phyloP scores from a whole-genome alignment of 2,113 vertebrate species.

The Aegypius monachus region DNA sequence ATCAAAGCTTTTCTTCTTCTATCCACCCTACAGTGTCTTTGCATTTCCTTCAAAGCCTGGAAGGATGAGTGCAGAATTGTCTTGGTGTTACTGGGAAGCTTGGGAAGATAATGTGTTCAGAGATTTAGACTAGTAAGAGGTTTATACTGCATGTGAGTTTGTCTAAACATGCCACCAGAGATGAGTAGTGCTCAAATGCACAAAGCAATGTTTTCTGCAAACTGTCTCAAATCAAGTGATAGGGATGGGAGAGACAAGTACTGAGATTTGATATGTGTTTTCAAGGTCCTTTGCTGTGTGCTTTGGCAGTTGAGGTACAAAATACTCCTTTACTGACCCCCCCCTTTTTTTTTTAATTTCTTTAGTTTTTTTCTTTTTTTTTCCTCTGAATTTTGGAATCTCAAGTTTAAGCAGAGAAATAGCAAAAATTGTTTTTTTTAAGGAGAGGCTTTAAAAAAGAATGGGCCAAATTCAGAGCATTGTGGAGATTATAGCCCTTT shows the following conservation, averaged over 20 bases:
- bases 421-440: not conserved
- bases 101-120: not conserved
- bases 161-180: not conserved
- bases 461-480: accelerated
- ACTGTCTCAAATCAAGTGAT: not conserved
- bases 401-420: not conserved
- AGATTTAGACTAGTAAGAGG: not conserved
- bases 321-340: not conserved
- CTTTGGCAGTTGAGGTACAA: not conserved
- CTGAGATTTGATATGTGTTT: accelerated
- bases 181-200: not conserved
- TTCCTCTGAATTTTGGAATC: not conserved
- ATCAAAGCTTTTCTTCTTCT: not conserved
- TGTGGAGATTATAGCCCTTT: not conserved
- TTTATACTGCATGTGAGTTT: not conserved
- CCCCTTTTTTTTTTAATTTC: not conserved
- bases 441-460: not conserved
- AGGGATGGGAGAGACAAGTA: not conserved
- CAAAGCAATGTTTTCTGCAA: not conserved
- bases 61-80: not conserved
- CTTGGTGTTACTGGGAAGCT: not conserved
- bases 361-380: not conserved
- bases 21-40: not conserved
- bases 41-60: not conserved
- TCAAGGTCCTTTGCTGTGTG: not conserved